A percentile compares a stretch with the other conserved stretches of the same genome.
Evolutionary conservation across 2,113 vertebrate species (phyloP).

Genomic region (chimpanzee (Pan troglodytes)): NHGRI_mPanTro3-v2.1_pri NC_072412.2:66134001-66134500

Average conservation of each 20-base stretch:
- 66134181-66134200: not conserved
- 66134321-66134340: too few species aligned
- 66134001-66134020: not conserved
- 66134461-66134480: too few species aligned
- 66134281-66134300: too few species aligned
- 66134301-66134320: too few species aligned
- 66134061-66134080: not conserved
- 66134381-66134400: too few species aligned
- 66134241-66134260: not conserved
- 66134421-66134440: too few species aligned
- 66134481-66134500: too few species aligned
- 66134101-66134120: not conserved
- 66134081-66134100: not conserved
- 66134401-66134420: too few species aligned
- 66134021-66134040: not conserved
- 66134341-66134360: too few species aligned
- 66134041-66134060: not conserved
- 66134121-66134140: not conserved
- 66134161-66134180: not conserved
- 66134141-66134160: not conserved
- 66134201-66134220: not conserved
- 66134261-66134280: not conserved
- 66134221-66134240: not conserved
- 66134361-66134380: too few species aligned
- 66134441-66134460: too few species aligned